These are phyloP conservation scores for Hydrotaea diabolus DNA, from an alignment of 2,888 invertebrate genomes.

Conservation along the genomic window DNA sequence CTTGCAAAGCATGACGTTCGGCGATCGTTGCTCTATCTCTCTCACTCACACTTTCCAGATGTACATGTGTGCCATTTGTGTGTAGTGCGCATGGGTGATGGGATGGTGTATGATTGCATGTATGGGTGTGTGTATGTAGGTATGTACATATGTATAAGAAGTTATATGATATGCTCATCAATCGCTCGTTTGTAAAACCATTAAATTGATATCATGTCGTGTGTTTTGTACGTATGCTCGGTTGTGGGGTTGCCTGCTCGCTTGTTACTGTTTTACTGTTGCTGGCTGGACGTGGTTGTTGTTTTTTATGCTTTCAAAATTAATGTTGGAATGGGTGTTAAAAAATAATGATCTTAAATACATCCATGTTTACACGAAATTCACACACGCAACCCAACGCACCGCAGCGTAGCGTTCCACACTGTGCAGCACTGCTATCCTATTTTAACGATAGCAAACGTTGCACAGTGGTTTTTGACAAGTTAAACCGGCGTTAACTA, in stretches of 20 bases:
- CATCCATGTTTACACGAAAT: constrained; percentile 76
- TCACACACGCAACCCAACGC: constrained; percentile 73
- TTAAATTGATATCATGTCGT: constrained; percentile 77
- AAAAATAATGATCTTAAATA: constrained; percentile 70
- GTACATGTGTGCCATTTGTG: neutral
- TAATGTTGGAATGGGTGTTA: constrained; percentile 62
- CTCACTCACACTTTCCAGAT: neutral
- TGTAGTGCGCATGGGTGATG: too few species aligned
- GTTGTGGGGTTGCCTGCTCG: neutral
- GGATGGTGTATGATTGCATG: neutral
- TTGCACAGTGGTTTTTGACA: neutral
- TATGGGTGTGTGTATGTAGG: neutral
- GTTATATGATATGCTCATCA: constrained; percentile 72
- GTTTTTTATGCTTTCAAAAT: constrained; percentile 43
- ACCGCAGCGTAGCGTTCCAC: neutral
- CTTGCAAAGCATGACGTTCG: neutral
- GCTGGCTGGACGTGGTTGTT: neutral
- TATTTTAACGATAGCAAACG: neutral
- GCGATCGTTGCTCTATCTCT: neutral
- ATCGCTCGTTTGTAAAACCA: constrained; percentile 73
- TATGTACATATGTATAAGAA: constrained; percentile 30
- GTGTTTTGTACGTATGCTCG: constrained; percentile 61
- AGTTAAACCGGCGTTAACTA: too few species aligned
- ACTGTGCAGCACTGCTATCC: neutral
- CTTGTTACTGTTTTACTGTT: constrained; percentile 1